Evolutionary conservation across 2,888 invertebrate genomes (phyloP), one percentile per base, ranked within the genome.

Genomic region (Opisthograptis luteolata): DNA sequence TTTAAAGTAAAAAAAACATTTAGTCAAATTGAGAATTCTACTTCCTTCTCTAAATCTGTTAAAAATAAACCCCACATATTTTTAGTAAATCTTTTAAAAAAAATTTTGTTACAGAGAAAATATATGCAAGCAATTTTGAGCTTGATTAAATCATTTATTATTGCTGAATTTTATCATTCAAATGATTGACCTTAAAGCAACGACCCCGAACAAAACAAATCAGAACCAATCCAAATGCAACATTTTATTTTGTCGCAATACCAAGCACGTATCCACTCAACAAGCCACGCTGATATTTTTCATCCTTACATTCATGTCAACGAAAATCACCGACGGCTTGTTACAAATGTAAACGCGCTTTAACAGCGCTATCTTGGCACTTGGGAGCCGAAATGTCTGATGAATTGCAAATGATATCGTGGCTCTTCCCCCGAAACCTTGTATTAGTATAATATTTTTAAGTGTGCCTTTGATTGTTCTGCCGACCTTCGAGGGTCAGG

Each of bases 401-500:
- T 79, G 81, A 80, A 80, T 80, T 71, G 79, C 76, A 76, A 77
- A 79, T 76, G 74, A 72, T 67, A 64, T 58, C 64, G 46, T 53
- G 55, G 46, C 60, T 63, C 70, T 66, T 70, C 66, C 24, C 64
- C 61, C 65, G 60, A 67, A 66, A 64, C 62, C 64, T 67, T 66
- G 68, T 68, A 66, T n/a, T n/a, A n/a, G n/a, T 70, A 70, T 68
- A 64, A 66, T 65, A 64, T 64, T 63, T 55, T 68, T 61, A 68
- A 62, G 56, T 43, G 59, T 61, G 60, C 64, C 39, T 62, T 63
- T 60, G 56, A 62, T 65, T 65, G 58, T 58, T 35, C 52, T 50
- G 61, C 58, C 57, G 61, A 58, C 57, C 51, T 61, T 58, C 51
- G 25, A 49, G 47, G 64, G 68, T 67, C 66, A 60, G 49, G 46